Evolutionary conservation across 1,140 invertebrate genomes (phyloP), one percentile per base, ranked within the genome.

Genomic region (Drosophila melanica): DNA sequence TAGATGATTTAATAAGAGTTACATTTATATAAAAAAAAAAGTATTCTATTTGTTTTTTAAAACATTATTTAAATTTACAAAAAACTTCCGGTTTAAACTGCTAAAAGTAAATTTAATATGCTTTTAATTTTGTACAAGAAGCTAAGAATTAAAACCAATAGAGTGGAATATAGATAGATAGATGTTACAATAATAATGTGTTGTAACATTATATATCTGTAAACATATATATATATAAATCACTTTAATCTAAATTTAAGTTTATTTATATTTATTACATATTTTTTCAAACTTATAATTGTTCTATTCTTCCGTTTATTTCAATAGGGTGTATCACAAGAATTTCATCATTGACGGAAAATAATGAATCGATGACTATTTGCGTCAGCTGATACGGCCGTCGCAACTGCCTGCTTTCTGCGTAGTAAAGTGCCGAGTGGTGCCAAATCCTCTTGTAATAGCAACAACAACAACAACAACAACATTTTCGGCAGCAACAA

Each of bases 301-400:
- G 14, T n/a, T 50, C 14, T 9, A 16, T 37, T 27, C 20, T 47
- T 33, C 7, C 33, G 16, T 44, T 14, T 35, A 58, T 62, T 82
- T 59, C 18, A 42, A 75, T 53, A 81, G 55, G 39, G 53, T 47
- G 37, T 59, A 41, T 37, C 41, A 47, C 14, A 67, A 69, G 68
- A 84, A 75, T 78, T 89, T 63, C 84, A 80, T 75, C 75, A 73
- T 84, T 80, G 79, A 89, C 74, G 57, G 60, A 51, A 48, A 75
- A 73, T 87, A 79, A 87, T 89, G 84, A 87, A 87, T 87, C 80
- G 84, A 89, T 89, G 84, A 89, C 66, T 74, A 74, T 87, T 87
- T 87, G 72, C 60, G 71, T 77, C 81, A 81, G 81, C 79, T 86
- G 79, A 73, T 55, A 64, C 75, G 58, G 65, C 76, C 64, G 81